Conservation (phyloP, 2,113 vertebrate genomes). For the Nothocercus julius region DNA sequence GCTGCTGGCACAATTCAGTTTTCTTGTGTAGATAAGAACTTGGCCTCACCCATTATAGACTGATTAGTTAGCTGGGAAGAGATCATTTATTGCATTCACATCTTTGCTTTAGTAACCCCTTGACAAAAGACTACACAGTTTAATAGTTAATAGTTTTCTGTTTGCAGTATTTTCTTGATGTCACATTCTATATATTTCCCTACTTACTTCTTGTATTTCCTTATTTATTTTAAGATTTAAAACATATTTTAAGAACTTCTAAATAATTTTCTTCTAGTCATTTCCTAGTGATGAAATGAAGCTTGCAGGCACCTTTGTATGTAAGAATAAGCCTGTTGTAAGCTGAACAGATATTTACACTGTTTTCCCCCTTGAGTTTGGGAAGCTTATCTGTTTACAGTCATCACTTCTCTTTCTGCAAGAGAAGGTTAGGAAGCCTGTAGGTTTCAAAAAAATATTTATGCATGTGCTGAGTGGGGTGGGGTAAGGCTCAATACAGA, state of each 20-base stretch:
- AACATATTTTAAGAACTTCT: background rate
- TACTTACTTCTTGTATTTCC: background rate
- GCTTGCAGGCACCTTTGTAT: background rate
- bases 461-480: background rate
- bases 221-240: background rate
- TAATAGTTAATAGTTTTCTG: background rate
- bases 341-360: background rate
- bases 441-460: background rate
- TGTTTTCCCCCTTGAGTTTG: background rate
- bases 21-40: slow-evolving; percentile 56
- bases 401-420: slow-evolving; percentile 6
- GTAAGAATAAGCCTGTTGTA: background rate
- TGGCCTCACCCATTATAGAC: slow-evolving; percentile 37
- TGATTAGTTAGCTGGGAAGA: slow-evolving; percentile 63
- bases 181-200: background rate
- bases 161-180: background rate
- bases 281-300: background rate
- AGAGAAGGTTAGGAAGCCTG: background rate
- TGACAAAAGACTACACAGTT: background rate
- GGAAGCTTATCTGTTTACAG: background rate
- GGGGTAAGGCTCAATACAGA: background rate
- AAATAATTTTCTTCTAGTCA: background rate
- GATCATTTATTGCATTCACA: slow-evolving; percentile 63
- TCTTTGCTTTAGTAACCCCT: slow-evolving; percentile 7
- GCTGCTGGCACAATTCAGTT: slow-evolving; percentile 44